Conservation (phyloP, 2,797 vertebrate species). For the Smutsia temminckii region DNA sequence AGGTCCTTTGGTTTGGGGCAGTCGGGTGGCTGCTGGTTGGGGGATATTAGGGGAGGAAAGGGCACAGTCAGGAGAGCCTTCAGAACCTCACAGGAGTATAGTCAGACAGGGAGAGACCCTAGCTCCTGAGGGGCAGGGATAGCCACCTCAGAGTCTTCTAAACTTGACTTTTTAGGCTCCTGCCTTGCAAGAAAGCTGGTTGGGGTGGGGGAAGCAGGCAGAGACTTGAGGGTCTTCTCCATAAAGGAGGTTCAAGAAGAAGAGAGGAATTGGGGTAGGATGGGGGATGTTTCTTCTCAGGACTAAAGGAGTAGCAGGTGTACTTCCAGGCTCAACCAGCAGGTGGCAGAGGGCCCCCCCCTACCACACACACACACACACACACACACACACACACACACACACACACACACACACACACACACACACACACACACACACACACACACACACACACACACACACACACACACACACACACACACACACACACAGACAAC, state of each 20-base stretch:
- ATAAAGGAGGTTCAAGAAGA: neutral
- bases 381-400: neutral
- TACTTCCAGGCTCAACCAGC: conserved; percentile 41
- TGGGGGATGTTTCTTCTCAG: neutral
- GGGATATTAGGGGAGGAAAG: neutral
- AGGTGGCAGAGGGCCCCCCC: neutral
- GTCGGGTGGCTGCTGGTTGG: neutral
- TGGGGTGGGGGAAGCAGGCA: neutral
- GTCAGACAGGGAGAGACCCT: neutral
- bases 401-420: neutral
- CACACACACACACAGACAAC: neutral
- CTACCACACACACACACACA: neutral
- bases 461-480: neutral
- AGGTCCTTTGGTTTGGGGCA: neutral
- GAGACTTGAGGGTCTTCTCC: neutral
- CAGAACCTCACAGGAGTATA: neutral
- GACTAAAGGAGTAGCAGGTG: neutral
- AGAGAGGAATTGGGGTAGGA: neutral
- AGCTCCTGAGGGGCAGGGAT: neutral
- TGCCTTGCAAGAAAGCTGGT: neutral
- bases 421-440: neutral
- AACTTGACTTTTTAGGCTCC: neutral
- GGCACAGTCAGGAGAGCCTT: neutral
- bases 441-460: neutral
- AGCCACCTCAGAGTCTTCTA: too few species aligned